phyloP scores from a whole-genome alignment of 2,113 vertebrate species.

The Peucedramus taeniatus region DNA sequence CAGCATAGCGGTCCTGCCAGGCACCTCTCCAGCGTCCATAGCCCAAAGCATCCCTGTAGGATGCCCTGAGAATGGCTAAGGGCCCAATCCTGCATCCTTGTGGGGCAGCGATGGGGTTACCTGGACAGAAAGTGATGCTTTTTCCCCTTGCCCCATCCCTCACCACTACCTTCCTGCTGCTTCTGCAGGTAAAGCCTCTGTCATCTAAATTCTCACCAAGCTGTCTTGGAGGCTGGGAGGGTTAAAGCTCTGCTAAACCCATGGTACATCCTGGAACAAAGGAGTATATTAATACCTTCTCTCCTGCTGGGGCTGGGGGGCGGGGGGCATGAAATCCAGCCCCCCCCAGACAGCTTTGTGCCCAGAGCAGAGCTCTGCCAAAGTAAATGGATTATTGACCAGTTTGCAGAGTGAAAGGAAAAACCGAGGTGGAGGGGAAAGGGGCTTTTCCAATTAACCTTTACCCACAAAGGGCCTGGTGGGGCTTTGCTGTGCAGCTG shows the following conservation, averaged over 20 bases:
- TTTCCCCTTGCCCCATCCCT: background rate
- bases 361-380: background rate
- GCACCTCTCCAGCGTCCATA: background rate
- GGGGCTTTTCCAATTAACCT: conserved; percentile 37
- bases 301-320: background rate
- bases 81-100: background rate
- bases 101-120: rapidly evolving
- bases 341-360: background rate
- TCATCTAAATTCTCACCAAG: background rate
- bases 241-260: conserved; percentile 16
- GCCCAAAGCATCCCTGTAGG: background rate
- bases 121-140: background rate
- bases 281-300: conserved; percentile 7
- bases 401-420: background rate
- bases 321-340: background rate
- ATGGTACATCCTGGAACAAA: background rate
- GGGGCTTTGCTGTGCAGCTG: background rate
- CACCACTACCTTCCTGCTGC: background rate
- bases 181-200: background rate
- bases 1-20: rapidly evolving
- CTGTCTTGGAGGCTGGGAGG: background rate
- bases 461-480: background rate
- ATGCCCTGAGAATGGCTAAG: background rate
- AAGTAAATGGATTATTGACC: conserved; percentile 47
- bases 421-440: background rate